These are phyloP conservation scores for Lordiphosa mommai DNA, from an alignment of 1,140 invertebrate genomes.

Conservation along the genomic window DNA sequence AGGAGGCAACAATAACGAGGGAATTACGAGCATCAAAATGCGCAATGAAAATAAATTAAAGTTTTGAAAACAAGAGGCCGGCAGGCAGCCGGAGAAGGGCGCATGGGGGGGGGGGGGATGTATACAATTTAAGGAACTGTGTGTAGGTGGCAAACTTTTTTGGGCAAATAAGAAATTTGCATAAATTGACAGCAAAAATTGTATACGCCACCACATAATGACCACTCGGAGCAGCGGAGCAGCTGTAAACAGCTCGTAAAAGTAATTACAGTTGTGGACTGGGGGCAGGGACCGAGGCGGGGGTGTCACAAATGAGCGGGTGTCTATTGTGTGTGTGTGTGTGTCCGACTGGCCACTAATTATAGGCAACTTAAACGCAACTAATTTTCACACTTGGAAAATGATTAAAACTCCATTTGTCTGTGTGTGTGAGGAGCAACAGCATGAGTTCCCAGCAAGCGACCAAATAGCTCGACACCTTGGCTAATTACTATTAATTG, in stretches of 20 bases:
- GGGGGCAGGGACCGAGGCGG: conserved; percentile 2
- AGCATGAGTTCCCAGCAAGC: conserved; percentile 41
- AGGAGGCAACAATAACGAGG: conserved; percentile 75
- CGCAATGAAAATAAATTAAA: conserved; percentile 79
- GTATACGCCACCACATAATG: conserved; percentile 61
- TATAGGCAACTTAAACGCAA: conserved; percentile 74
- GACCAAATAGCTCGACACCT: conserved; percentile 57
- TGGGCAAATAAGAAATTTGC: conserved; percentile 69
- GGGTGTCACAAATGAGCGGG: conserved; percentile 39
- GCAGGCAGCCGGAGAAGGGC: not conserved
- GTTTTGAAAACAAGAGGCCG: conserved; percentile 53
- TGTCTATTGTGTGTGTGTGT: conserved; percentile 8
- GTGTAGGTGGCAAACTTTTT: conserved; percentile 64
- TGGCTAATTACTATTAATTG: conserved; percentile 78
- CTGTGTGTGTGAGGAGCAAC: conserved; percentile 35
- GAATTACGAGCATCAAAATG: conserved; percentile 78
- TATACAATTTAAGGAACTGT: conserved; percentile 38
- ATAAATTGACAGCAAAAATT: conserved; percentile 74
- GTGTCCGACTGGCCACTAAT: conserved; percentile 46
- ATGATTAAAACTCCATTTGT: conserved; percentile 79
- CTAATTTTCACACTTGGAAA: conserved; percentile 78
- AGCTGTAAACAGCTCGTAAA: conserved; percentile 79
- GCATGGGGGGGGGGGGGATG: conserved; percentile 6
- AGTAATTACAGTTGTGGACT: conserved; percentile 65
- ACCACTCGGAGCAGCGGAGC: conserved; percentile 51